phyloP scores from a whole-genome alignment of 1,140 invertebrate genomes.

The Scylla paramamosain region DNA sequence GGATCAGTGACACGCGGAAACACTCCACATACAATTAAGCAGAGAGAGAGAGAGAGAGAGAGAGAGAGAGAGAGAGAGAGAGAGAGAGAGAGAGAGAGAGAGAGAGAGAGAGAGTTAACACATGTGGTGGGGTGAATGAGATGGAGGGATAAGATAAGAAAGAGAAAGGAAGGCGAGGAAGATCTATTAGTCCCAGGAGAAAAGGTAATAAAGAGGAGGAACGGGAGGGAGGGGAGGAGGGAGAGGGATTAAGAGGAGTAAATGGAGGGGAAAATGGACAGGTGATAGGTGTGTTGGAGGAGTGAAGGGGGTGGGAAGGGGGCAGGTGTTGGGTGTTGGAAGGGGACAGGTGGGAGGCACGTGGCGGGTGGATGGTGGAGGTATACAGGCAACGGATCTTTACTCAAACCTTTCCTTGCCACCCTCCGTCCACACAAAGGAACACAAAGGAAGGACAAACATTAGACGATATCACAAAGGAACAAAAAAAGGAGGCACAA shows the following conservation, averaged over 20 bases:
- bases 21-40: no score
- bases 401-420: no score
- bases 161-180: background rate
- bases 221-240: background rate
- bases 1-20: no score
- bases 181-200: background rate
- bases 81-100: background rate
- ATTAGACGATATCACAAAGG: no score
- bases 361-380: background rate
- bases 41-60: background rate
- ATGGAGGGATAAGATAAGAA: background rate
- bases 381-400: background rate
- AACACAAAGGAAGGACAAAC: no score
- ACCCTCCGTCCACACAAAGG: no score
- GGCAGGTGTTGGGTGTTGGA: background rate
- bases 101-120: background rate
- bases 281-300: background rate
- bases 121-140: background rate
- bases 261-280: conserved; percentile 22
- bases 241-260: background rate
- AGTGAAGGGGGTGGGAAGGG: no score
- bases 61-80: conserved; percentile 19
- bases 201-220: background rate
- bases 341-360: background rate
- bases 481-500: no score